phyloP scores from a whole-genome alignment of 2,113 vertebrate genomes.

The Leuciscus idus region DNA sequence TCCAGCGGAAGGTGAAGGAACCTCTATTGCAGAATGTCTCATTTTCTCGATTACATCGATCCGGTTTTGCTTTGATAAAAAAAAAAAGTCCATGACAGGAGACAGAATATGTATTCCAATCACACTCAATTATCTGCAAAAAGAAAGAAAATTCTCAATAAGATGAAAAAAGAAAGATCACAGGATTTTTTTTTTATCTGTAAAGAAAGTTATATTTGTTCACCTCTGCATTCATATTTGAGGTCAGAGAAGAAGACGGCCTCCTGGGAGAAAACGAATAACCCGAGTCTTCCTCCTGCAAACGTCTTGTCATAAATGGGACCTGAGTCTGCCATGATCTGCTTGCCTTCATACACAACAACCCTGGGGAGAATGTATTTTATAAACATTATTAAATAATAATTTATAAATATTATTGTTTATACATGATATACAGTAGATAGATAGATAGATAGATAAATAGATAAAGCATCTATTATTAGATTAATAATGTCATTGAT shows the following conservation, averaged over 20 bases:
- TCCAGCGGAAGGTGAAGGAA: conserved; percentile 30
- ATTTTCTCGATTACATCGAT: neutral
- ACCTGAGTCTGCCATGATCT: conserved; percentile 92
- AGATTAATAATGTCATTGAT: neutral
- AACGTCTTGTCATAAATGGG: conserved; percentile 92
- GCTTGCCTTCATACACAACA: conserved; percentile 92
- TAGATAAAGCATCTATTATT: too few relatives aligned
- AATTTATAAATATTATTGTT: neutral
- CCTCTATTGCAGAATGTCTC: conserved; percentile 5
- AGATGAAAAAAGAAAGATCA: neutral
- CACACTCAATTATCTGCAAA: conserved; percentile 82
- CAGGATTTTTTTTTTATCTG: neutral
- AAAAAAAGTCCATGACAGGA: conserved; percentile 10
- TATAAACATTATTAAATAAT: neutral
- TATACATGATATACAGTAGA: neutral
- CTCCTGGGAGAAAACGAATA: conserved; percentile 98
- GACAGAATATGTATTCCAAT: neutral
- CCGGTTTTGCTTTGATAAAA: neutral
- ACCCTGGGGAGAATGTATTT: conserved; percentile 75
- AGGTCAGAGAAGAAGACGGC: conserved; percentile 96
- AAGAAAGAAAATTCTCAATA: conserved; percentile 10
- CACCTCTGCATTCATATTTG: conserved; percentile 96
- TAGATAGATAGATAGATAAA: too few relatives aligned
- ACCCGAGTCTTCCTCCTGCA: conserved; percentile 89
- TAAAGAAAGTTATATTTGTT: conserved; percentile 54